Evolutionary conservation across 2,797 vertebrate genomes (phyloP), one percentile per base, ranked within the genome.

Genomic region (Sandelia bainsii): DNA sequence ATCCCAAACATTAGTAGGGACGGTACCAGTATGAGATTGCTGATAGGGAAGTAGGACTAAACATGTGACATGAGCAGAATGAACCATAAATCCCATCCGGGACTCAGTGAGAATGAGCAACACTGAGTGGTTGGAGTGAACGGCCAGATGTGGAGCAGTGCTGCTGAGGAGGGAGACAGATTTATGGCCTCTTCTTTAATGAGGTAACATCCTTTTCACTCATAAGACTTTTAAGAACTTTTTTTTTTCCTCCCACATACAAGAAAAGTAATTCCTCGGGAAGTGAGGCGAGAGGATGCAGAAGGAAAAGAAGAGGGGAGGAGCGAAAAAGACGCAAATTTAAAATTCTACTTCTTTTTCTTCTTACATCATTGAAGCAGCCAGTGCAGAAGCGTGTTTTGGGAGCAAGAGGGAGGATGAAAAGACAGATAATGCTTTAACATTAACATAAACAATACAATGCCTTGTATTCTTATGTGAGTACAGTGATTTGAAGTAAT

Each of bases 181-280:
- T 94, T 95, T 93, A 95, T 84, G 80, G 83, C 81, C 75, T 67
- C 84, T 82, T 85, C 90, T 92, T 92, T 93, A 95, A 94, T 93
- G 92, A 95, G 93, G 89, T 92, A 93, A 94, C 93, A 93, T 94
- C 93, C 91, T 94, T 93, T 93, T 93, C 90, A 89, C 92, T 93
- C 90, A 83, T 88, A 93, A 91, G 87, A 89, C 83, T 87, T 90
- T 91, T 84, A 90, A 86, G 84, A 92, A 90, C 56, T 51, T 80
- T 77, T 78, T 84, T 72, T 80, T 68, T 60, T 60, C 85, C 83
- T 89, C 84, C 88, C 82, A 90, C 89, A 87, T 93, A 86, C 74
- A 87, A 90, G 75, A 76, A 82, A 87, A 84, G 79, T 61, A 74
- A 75, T 84, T 80, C 72, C 49, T 86, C 50, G 78, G 20, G 34